Conservation (phyloP, 2,113 vertebrate genomes). For the Ondatra zibethicus region DNA sequence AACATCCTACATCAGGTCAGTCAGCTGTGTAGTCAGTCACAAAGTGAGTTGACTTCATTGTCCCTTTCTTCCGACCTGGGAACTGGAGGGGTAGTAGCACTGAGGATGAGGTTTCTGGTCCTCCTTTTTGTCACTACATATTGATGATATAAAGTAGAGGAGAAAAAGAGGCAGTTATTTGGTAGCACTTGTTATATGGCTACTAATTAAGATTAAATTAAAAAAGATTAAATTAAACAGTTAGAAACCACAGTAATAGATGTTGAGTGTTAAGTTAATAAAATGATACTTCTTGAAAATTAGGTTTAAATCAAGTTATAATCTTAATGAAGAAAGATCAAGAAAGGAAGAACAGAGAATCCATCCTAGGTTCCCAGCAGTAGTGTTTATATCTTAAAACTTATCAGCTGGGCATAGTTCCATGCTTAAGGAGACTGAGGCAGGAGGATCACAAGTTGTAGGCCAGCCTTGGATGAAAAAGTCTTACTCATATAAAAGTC, state of each 20-base stretch:
- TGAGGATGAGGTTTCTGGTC: neutral
- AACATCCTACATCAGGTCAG: neutral
- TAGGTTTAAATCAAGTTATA: too few species aligned
- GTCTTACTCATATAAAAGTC: neutral
- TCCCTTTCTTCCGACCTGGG: neutral
- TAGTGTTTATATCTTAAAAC: neutral
- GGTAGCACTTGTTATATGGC: neutral
- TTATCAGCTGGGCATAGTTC: neutral
- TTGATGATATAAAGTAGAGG: neutral
- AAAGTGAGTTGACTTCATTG: neutral
- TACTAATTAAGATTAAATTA: neutral
- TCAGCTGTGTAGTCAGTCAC: neutral
- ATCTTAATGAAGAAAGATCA: too few species aligned
- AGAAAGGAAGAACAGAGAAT: too few species aligned
- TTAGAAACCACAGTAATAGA: neutral
- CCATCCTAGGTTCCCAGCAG: neutral
- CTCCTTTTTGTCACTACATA: neutral
- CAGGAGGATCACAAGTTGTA: neutral
- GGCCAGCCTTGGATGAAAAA: neutral
- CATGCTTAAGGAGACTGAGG: neutral
- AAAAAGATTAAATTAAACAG: neutral
- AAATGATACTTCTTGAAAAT: too few species aligned
- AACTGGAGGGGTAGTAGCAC: neutral
- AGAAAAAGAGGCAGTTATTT: neutral
- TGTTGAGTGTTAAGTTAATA: too few species aligned